phyloP scores from a whole-genome alignment of 2,888 invertebrate genomes.

The Tachystola acroxantha region DNA sequence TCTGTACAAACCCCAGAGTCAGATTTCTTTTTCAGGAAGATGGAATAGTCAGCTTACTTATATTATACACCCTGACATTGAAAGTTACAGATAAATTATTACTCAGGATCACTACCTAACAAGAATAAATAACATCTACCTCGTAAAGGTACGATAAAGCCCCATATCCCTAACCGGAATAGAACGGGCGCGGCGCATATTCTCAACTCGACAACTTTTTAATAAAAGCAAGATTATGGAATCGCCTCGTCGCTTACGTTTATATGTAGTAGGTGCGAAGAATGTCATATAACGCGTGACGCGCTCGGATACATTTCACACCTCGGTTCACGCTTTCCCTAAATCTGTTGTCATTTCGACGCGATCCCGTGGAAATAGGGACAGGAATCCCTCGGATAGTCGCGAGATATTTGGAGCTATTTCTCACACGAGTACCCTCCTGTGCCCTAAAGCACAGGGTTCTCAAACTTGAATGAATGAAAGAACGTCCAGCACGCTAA shows the following conservation, averaged over 20 bases:
- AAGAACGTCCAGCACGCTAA: no score
- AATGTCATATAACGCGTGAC: conserved; percentile 71
- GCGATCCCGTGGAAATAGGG: conserved; percentile 70
- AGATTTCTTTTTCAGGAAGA: no score
- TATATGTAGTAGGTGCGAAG: conserved; percentile 58
- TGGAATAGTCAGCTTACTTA: no score
- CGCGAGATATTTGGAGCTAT: conserved; percentile 67
- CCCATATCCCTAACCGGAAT: no score
- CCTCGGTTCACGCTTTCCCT: conserved; percentile 73
- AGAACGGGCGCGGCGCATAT: conserved; percentile 20
- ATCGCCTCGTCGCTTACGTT: conserved; percentile 60
- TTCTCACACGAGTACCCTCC: conserved; percentile 57
- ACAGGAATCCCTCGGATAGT: conserved; percentile 64
- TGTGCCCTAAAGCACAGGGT: no score
- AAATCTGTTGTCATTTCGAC: conserved; percentile 75
- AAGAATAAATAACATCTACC: no score
- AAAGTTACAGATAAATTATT: no score
- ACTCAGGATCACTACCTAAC: no score
- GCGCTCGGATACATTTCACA: conserved; percentile 74
- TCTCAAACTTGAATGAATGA: no score
- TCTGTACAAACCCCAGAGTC: no score
- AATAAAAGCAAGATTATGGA: conserved; percentile 67
- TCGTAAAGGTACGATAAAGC: no score
- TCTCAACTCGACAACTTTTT: conserved; percentile 55
- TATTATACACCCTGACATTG: no score